Evolutionary conservation across 1,140 invertebrate species (phyloP), one percentile per base, ranked within the genome.

Genomic region (Drosophila trapezifrons): DNA sequence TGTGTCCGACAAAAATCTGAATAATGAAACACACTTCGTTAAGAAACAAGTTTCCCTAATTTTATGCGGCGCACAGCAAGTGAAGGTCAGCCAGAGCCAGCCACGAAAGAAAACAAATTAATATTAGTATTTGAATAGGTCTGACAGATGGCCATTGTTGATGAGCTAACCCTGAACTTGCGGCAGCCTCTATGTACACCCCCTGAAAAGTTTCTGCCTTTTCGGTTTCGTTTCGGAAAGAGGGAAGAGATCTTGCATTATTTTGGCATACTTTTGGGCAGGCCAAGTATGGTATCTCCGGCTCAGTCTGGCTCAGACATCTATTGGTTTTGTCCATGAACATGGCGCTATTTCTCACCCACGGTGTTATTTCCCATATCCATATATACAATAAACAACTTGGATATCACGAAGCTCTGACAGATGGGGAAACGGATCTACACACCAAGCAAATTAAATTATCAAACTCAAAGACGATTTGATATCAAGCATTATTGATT

Each of bases 31-130:
- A 18, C 10, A 35, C 9, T 29, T 47, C 2, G 40, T 49, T 49
- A 35, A 25, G 40, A 73, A 84, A 85, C 76, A 42, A 69, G 81
- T 85, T 72, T 42, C 27, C 20, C 35, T 20, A 57, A 69, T 64
- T 62, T 57, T 47, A 80, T 72, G 40, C 52, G 45, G 3, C 46
- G 12, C 25, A 38, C 64, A 66, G 45, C 66, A 81, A 82, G 59
- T 71, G 45, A 83, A 63, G 65, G 66, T 76, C 64, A 57, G n/a
- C 58, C 20, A 32, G n/a, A 37, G 22, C 37, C 27, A 62, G 37
- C 45, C 43, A 67, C 25, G 17, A 40, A 37, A 29, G 10, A 29
- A 56, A 38, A 18, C 1, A 56, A 3, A 59, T 62, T 22, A 57
- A 54, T 43, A 52, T 51, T 51, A 40, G 29, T 45, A 22, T 54